A percentile compares a stretch with the other conserved stretches of the same genome.
Conservation (phyloP, 2,888 invertebrate species). For the Drosophila helvetica region DNA sequence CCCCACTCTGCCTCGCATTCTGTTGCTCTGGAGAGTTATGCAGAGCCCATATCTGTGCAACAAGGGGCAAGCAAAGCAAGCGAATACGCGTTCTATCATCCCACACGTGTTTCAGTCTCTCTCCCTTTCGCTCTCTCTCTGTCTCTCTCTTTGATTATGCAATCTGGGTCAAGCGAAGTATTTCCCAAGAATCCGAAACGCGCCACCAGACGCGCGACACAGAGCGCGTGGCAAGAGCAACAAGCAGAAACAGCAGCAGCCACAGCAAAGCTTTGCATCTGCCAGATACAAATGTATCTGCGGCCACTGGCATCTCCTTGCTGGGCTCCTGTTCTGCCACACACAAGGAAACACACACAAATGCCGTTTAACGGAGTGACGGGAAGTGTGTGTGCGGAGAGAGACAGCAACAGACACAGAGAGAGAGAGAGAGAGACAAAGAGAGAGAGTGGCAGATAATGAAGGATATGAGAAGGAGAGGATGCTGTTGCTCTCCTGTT, state of each 20-base stretch:
- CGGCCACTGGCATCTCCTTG: conserved; percentile 26
- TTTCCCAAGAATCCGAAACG: conserved; percentile 44
- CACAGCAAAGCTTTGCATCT: conserved; percentile 36
- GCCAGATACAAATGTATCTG: conserved; percentile 68
- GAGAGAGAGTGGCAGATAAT: conserved; percentile 2
- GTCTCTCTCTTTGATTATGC: conserved; percentile 50
- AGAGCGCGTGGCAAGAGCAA: conserved; percentile 37
- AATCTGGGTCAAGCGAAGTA: conserved; percentile 72
- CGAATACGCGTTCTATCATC: conserved; percentile 26
- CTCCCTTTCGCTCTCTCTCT: not conserved
- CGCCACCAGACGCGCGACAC: not conserved
- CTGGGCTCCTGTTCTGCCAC: conserved; percentile 73
- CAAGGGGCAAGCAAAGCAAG: conserved; percentile 18
- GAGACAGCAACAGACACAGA: conserved; percentile 5
- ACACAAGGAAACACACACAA: conserved; percentile 74
- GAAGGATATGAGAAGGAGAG: conserved; percentile 13
- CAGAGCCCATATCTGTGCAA: conserved; percentile 38
- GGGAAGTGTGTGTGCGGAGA: conserved; percentile 23
- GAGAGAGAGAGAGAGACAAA: not conserved
- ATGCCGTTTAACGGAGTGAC: conserved; percentile 38
- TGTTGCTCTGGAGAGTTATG: conserved; percentile 21
- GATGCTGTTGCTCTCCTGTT: not conserved
- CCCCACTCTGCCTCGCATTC: not conserved
- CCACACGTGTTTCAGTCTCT: conserved; percentile 29
- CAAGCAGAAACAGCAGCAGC: conserved; percentile 47